Evolutionary conservation across 2,113 vertebrate genomes (phyloP), one percentile per base, ranked within the genome.

Genomic region (Hippolais icterina): DNA sequence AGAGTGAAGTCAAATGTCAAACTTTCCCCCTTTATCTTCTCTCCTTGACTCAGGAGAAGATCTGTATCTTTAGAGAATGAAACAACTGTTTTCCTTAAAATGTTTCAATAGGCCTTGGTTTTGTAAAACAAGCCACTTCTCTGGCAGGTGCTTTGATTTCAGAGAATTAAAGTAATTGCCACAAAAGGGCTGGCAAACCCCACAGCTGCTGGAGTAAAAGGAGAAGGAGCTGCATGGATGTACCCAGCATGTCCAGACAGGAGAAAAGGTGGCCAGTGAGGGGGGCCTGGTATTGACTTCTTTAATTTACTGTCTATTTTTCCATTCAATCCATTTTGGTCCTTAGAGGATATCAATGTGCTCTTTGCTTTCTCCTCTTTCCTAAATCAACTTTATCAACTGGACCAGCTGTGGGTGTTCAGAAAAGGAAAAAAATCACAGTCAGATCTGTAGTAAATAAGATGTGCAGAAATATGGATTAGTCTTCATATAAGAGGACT

Each of bases 51-150:
- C 20, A 25, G 41, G 64, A 79, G 72, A 92, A 97, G 96, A 97
- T 97, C 83, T n/a, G 17, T 97, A 97, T 97, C 95, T 93, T 59
- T 57, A 89, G 47, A 84, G 85, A 96, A 90, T 89, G 86, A 96
- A 97, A 96, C 84, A 83, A 96, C 87, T 76, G 54, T 93, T 97
- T 94, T 84, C 61, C 89, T 96, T 90, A 65, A 93, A 95, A 82
- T 81, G 80, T 74, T 96, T 97, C 96, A 95, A 80, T 92, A 82
- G 89, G 50, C 70, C 91, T 70, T 70, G 76, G 87, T 83, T 97
- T 92, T 95, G 91, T 94, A 95, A 97, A 97, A 93, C 89, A 91
- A 96, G 63, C 74, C 83, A 83, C 50, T 95, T 93, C 56, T 64
- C 70, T 83, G 60, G 49, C 95, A 96, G 94, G 83, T 76, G 78